Percentiles rank a stretch among this genome's conserved stretches.
Evolutionary conservation across 2,113 vertebrate genomes (phyloP).

Genomic region (Orthochromis malagaraziensis): DNA sequence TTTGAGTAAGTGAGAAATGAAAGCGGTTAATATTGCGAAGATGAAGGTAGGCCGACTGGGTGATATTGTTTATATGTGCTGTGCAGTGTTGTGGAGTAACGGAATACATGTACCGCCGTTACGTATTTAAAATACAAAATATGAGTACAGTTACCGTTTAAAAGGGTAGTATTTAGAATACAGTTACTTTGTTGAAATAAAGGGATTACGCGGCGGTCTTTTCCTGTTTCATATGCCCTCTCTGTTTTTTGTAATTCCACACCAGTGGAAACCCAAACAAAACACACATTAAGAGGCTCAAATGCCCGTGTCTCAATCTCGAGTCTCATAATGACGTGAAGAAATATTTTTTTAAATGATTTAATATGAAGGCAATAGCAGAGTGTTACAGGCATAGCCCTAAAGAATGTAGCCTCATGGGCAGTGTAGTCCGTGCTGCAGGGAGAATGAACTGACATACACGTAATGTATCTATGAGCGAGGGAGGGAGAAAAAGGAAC

Average conservation of each 20-base stretch:
- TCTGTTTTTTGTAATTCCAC: background rate
- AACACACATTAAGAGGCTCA: background rate
- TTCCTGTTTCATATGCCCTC: background rate
- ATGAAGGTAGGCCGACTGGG: background rate
- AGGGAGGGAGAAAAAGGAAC: accelerated
- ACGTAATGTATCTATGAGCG: accelerated
- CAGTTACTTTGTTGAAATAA: background rate
- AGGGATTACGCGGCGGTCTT: background rate
- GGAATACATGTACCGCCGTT: accelerated
- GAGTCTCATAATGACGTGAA: background rate
- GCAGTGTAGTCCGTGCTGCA: no score
- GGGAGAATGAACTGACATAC: no score
- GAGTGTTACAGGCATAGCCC: accelerated
- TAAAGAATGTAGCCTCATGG: no score
- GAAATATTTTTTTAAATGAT: background rate
- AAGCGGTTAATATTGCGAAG: background rate
- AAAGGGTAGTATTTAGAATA: accelerated
- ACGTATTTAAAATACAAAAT: background rate
- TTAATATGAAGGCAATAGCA: no score
- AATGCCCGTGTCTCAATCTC: accelerated
- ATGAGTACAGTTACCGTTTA: background rate
- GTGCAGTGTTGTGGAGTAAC: background rate
- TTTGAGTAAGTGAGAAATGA: background rate
- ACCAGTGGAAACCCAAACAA: background rate
- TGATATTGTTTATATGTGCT: background rate